A percentile compares a stretch with the other conserved stretches of the same genome.
Conservation (phyloP, 2,797 vertebrate genomes). For the Otolemur crassicaudatus region DNA sequence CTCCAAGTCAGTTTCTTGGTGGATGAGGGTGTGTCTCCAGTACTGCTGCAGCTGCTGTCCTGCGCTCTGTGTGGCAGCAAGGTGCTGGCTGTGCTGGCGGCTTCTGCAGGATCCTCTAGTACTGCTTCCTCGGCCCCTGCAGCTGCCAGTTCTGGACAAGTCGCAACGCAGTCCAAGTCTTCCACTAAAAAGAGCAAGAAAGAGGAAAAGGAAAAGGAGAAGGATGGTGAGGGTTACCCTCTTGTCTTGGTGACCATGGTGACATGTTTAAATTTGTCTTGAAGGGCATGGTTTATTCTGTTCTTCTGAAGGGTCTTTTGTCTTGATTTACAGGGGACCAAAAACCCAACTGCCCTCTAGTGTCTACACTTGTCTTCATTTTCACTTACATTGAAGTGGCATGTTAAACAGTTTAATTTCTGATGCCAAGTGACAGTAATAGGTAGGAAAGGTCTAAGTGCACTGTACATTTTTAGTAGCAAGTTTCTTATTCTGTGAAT, state of each 20-base stretch:
- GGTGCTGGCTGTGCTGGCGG: slow-evolving; percentile 90
- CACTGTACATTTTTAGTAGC: not conserved
- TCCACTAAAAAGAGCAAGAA: slow-evolving; percentile 99
- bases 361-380: not conserved
- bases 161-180: slow-evolving; percentile 94
- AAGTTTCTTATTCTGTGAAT: not conserved
- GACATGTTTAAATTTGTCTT: not conserved
- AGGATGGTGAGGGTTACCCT: slow-evolving; percentile 92
- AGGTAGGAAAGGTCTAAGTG: not conserved
- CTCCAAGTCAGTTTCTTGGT: slow-evolving; percentile 99
- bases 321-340: not conserved
- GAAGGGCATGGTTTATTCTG: not conserved
- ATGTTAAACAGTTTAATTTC: not conserved
- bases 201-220: slow-evolving; percentile 98
- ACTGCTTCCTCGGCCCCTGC: slow-evolving; percentile 86
- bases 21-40: slow-evolving; percentile 97
- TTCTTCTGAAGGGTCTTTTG: not conserved
- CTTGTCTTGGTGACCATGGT: not conserved
- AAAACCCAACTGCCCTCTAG: not conserved
- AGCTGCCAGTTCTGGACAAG: slow-evolving; percentile 91
- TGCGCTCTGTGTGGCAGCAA: slow-evolving; percentile 99
- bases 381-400: not conserved
- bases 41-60: slow-evolving; percentile 97
- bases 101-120: slow-evolving; percentile 84
- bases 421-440: not conserved